These are phyloP conservation scores for Myotis pilosus DNA, from an alignment of 2,797 vertebrate genomes.

Conservation along the genomic window DNA sequence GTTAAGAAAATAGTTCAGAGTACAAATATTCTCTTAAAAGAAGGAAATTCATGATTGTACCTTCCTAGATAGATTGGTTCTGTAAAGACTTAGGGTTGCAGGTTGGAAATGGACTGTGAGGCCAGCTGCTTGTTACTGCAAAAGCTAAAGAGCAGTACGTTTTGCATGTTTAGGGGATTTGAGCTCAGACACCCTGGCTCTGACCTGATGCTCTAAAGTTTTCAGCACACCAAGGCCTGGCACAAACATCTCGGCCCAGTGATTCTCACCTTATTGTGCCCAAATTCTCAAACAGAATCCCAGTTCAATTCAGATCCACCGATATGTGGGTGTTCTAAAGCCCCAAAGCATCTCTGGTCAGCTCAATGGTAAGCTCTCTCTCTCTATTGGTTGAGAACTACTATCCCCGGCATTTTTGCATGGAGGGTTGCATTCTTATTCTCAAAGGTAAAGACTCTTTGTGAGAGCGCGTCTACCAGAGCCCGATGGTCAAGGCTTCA, in stretches of 20 bases:
- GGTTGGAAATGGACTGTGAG: not conserved
- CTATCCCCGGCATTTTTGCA: not conserved
- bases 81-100: not conserved
- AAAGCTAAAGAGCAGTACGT: not conserved
- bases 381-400: not conserved
- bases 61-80: not conserved
- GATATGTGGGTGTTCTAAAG: not conserved
- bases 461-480: not conserved
- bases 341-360: not conserved
- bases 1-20: not conserved
- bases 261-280: not conserved
- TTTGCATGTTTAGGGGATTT: accelerated
- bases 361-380: not conserved
- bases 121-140: not conserved
- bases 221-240: not conserved
- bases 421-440: not conserved
- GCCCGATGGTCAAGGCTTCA: not conserved
- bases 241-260: not conserved
- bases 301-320: not conserved
- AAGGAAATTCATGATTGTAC: not conserved
- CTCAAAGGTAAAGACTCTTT: not conserved
- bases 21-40: not conserved
- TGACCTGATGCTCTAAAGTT: not conserved
- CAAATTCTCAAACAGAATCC: not conserved
- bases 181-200: not conserved